phyloP scores from a whole-genome alignment of 1,140 invertebrate genomes.

The Caligus rogercresseyi region DNA sequence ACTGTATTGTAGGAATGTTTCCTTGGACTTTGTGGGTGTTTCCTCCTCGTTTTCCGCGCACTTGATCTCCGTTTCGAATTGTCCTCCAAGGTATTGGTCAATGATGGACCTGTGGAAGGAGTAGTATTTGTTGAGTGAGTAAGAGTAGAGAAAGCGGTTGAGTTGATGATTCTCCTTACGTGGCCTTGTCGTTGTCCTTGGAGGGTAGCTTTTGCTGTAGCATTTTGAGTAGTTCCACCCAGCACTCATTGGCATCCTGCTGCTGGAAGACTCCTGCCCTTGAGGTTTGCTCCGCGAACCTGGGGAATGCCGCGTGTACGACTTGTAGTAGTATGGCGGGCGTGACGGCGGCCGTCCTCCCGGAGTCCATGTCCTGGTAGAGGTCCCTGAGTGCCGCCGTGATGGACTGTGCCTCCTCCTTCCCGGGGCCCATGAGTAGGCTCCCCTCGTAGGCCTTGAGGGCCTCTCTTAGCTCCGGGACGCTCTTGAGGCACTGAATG shows the following conservation, averaged over 20 bases:
- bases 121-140: too few species aligned
- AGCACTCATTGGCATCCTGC: conserved; percentile 65
- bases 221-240: conserved; percentile 82
- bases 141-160: conserved; percentile 8
- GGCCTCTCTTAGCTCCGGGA: conserved; percentile 73
- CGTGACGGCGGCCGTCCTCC: conserved; percentile 39
- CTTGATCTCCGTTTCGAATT: conserved; percentile 67
- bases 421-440: conserved; percentile 27
- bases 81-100: conserved; percentile 84
- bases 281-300: conserved; percentile 68
- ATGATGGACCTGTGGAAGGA: conserved; percentile 43
- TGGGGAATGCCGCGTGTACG: conserved; percentile 51
- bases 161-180: conserved; percentile 15
- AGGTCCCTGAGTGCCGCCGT: conserved; percentile 63
- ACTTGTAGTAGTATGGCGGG: conserved; percentile 65
- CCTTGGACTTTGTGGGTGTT: conserved; percentile 46
- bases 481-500: conserved; percentile 84
- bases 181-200: conserved; percentile 28
- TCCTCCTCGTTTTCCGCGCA: conserved; percentile 72
- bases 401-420: conserved; percentile 44
- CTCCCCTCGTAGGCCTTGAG: conserved; percentile 50
- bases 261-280: conserved; percentile 61
- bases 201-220: conserved; percentile 65
- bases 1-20: conserved; percentile 83
- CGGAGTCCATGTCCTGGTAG: conserved; percentile 59